A percentile compares a stretch with the other conserved stretches of the same genome.
phyloP scores from a whole-genome alignment of 2,797 vertebrate genomes.

The Eleutherodactylus coqui region DNA sequence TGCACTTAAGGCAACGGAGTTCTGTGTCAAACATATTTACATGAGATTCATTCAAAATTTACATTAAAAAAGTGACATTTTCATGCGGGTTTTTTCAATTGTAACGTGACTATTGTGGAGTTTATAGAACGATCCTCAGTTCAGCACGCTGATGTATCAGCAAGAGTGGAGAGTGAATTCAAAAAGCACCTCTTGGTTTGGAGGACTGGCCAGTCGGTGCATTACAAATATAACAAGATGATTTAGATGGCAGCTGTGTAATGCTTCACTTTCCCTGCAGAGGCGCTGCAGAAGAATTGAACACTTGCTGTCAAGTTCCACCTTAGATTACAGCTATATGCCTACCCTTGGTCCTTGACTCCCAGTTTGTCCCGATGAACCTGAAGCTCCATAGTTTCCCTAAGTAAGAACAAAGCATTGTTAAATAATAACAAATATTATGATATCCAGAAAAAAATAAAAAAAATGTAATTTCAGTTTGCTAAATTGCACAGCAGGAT shows the following conservation, averaged over 20 bases:
- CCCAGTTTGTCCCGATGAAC: slow-evolving; percentile 77
- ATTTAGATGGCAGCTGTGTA: background rate
- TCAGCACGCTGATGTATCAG: no score
- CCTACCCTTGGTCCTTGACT: slow-evolving; percentile 76
- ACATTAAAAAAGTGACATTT: no score
- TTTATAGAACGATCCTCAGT: no score
- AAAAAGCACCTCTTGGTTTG: background rate
- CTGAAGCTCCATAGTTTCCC: slow-evolving; percentile 77
- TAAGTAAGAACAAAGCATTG: slow-evolving; percentile 62
- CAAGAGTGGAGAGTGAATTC: no score
- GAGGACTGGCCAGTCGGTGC: background rate
- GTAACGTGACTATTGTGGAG: no score
- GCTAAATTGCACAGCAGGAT: no score
- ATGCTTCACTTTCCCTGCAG: background rate
- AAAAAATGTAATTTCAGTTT: background rate
- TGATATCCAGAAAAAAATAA: background rate
- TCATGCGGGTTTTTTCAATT: no score
- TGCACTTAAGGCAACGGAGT: no score
- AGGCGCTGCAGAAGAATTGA: background rate
- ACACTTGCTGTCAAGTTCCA: background rate
- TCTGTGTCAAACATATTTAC: no score
- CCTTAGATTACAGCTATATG: background rate
- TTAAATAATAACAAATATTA: background rate
- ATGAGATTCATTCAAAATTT: no score
- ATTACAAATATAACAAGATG: background rate